A percentile compares a stretch with the other conserved stretches of the same genome.
These are phyloP conservation scores for Podargus strigoides DNA, from an alignment of 2,797 vertebrate genomes.

Conservation along the genomic window DNA sequence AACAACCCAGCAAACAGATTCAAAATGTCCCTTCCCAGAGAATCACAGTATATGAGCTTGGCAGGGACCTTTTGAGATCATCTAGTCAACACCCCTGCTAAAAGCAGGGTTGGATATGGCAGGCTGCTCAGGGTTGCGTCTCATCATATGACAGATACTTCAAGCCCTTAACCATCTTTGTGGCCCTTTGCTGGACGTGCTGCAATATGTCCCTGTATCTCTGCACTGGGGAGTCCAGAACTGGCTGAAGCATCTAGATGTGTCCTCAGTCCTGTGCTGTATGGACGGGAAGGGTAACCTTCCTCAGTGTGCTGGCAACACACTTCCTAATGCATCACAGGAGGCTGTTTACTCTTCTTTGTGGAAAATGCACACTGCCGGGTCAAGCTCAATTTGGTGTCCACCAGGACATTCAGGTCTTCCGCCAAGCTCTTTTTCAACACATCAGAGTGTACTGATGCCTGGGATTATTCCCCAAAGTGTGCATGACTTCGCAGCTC, in stretches of 20 bases:
- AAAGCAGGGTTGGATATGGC: not conserved
- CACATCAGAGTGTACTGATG: fast-evolving
- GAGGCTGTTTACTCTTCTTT: not conserved
- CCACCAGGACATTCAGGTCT: not conserved
- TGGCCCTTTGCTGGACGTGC: not conserved
- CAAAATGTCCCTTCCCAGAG: not conserved
- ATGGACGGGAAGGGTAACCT: not conserved
- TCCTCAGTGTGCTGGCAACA: not conserved
- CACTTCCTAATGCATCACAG: not conserved
- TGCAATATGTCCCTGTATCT: too few species aligned
- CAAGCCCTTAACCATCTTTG: not conserved
- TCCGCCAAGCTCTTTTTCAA: not conserved
- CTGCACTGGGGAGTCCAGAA: not conserved
- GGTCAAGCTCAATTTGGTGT: not conserved
- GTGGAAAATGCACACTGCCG: not conserved
- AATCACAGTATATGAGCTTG: not conserved
- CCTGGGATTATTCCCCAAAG: not conserved
- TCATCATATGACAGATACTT: not conserved
- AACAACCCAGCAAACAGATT: not conserved
- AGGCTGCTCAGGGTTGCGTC: not conserved
- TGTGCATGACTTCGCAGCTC: not conserved
- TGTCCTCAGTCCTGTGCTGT: not conserved
- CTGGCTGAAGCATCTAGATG: fast-evolving
- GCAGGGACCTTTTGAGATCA: not conserved
- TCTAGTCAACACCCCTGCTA: not conserved